A percentile compares a stretch with the other conserved stretches of the same genome.
These are phyloP conservation scores for Nemopilema nomurai DNA, from an alignment of 30 jellyfish, hydroid and myxozoan genomes.

Conservation along the genomic window DNA sequence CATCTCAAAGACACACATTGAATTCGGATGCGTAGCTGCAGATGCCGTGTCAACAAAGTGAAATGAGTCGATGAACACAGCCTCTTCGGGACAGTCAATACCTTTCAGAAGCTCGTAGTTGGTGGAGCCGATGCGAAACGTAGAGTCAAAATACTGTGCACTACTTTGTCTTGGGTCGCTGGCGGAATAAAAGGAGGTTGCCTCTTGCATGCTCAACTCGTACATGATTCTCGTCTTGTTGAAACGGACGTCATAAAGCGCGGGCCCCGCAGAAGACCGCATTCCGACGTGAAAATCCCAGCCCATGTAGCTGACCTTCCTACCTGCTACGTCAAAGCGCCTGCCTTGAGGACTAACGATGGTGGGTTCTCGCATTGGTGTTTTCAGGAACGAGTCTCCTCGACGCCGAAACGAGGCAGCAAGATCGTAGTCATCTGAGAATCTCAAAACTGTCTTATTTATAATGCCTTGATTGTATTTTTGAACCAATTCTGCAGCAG, in stretches of 20 bases:
- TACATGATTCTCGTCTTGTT: slow-evolving; percentile 63
- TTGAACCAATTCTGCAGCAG: slow-evolving; percentile 49
- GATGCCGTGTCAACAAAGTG: slow-evolving; percentile 42
- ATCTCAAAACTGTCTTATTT: slow-evolving; percentile 39
- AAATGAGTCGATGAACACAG: slow-evolving; percentile 57
- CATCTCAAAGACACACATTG: slow-evolving; percentile 76
- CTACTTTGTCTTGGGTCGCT: slow-evolving; percentile 66
- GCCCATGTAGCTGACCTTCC: slow-evolving; percentile 67
- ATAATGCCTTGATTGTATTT: slow-evolving; percentile 47
- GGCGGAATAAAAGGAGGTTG: slow-evolving; percentile 73
- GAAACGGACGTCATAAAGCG: slow-evolving; percentile 71
- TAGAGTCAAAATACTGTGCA: slow-evolving; percentile 62
- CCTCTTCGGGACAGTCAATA: slow-evolving; percentile 84
- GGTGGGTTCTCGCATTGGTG: slow-evolving; percentile 75
- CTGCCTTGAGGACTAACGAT: slow-evolving; percentile 71
- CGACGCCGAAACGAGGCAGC: slow-evolving; percentile 60
- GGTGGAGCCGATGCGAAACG: slow-evolving; percentile 42
- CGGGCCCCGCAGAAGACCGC: slow-evolving; percentile 83
- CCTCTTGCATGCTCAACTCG: slow-evolving; percentile 85
- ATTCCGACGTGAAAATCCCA: slow-evolving; percentile 78
- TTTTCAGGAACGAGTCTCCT: slow-evolving; percentile 37
- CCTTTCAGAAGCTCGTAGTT: slow-evolving; percentile 57
- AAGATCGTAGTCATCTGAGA: slow-evolving; percentile 23
- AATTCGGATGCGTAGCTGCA: slow-evolving; percentile 21
- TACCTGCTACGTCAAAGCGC: slow-evolving; percentile 71